These are phyloP conservation scores for Cheiracanthium punctorium DNA, from an alignment of 2,888 invertebrate genomes.

Conservation along the genomic window DNA sequence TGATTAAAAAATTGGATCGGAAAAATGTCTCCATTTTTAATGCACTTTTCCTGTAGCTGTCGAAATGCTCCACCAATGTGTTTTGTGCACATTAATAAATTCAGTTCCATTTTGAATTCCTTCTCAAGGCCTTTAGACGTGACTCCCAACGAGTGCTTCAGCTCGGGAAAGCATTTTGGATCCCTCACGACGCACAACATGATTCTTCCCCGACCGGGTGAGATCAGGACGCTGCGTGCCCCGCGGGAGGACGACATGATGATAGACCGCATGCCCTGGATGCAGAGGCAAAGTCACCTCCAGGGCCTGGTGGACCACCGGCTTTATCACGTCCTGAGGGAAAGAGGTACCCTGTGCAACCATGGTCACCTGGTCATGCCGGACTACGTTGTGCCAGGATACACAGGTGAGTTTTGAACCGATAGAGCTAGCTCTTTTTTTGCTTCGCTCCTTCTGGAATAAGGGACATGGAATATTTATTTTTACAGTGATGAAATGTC, in stretches of 20 bases:
- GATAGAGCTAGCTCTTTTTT: no score
- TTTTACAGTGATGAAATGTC: no score
- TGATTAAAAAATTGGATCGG: no score
- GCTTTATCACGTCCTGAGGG: slow-evolving; percentile 9
- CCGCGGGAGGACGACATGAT: slow-evolving; percentile 24
- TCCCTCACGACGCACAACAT: slow-evolving; percentile 43
- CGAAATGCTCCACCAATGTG: not conserved
- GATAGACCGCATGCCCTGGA: slow-evolving; percentile 45
- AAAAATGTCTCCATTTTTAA: not conserved
- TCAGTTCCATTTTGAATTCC: not conserved
- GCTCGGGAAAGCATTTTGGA: slow-evolving; percentile 28
- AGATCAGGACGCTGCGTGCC: slow-evolving; percentile 22
- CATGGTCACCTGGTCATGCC: slow-evolving; percentile 57
- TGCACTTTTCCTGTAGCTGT: not conserved
- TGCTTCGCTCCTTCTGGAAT: no score
- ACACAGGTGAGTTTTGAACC: slow-evolving; percentile 58
- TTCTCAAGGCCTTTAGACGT: slow-evolving; percentile 13
- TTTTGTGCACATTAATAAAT: not conserved
- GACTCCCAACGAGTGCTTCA: slow-evolving; percentile 21
- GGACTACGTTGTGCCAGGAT: slow-evolving; percentile 53
- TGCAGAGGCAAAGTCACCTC: slow-evolving; percentile 23
- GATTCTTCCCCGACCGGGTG: slow-evolving; percentile 28
- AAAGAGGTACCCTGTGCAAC: slow-evolving; percentile 43
- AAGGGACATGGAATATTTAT: no score
- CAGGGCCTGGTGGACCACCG: slow-evolving; percentile 37